Evolutionary conservation across 2,888 invertebrate species (phyloP), one percentile per base, ranked within the genome.

Genomic region (Agrochola litura): DNA sequence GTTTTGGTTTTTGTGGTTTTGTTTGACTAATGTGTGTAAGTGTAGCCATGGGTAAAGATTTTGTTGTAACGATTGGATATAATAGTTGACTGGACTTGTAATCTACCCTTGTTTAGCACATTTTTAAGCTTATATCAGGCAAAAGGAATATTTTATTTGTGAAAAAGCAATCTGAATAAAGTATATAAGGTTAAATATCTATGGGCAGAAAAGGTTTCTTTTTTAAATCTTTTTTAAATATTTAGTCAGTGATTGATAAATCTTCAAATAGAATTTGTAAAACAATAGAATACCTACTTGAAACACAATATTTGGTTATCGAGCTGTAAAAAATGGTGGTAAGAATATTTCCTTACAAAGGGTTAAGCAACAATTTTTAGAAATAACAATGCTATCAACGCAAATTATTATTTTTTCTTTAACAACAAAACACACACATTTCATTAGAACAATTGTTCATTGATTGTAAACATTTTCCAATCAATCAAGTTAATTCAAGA

Each of bases 1-100:
- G 49, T 68, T 60, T 78, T 64, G 5, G n/a, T 72, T 30, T 30
- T 67, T 30, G 30, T 46, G 30, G 22, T 30, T 66, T 54, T 30
- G 9, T 60, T 73, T 8, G 25, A 56, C 41, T 41, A 9, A 37
- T 14, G n/a, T 30, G 16, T 68, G 37, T 16, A 30, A 66, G 37
- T 66, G 16, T 46, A 71, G 0, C 6, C 3, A 10, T 30, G 14
- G 6, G 6, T 16, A 43, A 43, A 9, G 19, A 16, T 43, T 25
- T 65, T 43, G 22, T 30, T 46, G 16, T 25, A n/a, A 1, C 0
- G 41, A 6, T 8, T 22, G 22, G 22, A 16, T 43, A 25, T 56
- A 58, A 41, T 25, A 10, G n/a, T 43, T 43, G n/a, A 41, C 4
- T 37, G 68, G 6, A 9, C 19, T 14, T 66, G 25, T 46, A 66